Base-by-base conservation (phyloP, 2,113 vertebrate species). In the Colinus virginianus region DNA sequence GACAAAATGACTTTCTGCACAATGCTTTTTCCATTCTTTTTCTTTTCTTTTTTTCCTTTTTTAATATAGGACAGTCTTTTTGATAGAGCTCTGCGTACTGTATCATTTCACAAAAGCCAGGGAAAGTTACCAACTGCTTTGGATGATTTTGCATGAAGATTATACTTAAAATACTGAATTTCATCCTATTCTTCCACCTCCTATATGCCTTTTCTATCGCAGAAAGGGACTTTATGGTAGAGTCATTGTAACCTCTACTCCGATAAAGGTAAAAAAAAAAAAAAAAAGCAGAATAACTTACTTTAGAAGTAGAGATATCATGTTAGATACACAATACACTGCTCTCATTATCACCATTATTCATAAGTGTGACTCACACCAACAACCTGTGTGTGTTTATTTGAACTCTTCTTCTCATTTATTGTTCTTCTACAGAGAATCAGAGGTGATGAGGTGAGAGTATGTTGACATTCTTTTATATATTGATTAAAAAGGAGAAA, bases 401-500 rank as follows among this genome's bases (percentile, higher is more conserved):
- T 80, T 68, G 28, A 77, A 96, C 88, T 95, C 59, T 84, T 93
- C 88, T 93, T 81, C 75, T 26, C 64, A 94, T 91, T 92, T 97
- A 67, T 70, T 94, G 67, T 85, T 87, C 59, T 70, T 70, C 46
- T 63, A 36, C 49, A 79, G 78, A 79, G 78, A 94, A 70, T 77
- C 78, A 61, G 91, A 82, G 59, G 64, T 85, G 71, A 80, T 85
- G 87, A 89, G 59, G 78, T 94, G 84, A 70, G 75, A 94, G 49
- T 78, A 87, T 68, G 58, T 95, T 93, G 94, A 71, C 64, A 95
- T 96, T 94, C 77, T 83, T 74, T 94, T 95, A 79, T 74, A 51
- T 34, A 63, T 88, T 85, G 49, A 85, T 95, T 87, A n/a, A 74
- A 88, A 67, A 68, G 13, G n/a, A 53, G 93, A 86, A 64, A 76